Percentiles rank a stretch among this genome's conserved stretches.
Evolutionary conservation across 2,113 vertebrate genomes (phyloP).

Genomic region (Sphyrna mokarran): DNA sequence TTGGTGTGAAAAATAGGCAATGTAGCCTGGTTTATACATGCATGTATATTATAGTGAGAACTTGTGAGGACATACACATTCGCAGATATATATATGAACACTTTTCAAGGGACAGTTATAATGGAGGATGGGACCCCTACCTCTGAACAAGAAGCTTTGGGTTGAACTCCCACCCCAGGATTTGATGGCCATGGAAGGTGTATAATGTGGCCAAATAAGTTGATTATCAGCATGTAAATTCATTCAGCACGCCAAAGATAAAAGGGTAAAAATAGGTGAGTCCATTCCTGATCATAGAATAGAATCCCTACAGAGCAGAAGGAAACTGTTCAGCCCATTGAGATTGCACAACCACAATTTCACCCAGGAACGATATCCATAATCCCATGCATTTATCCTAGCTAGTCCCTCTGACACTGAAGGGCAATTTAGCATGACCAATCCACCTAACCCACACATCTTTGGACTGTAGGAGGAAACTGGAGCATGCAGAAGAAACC

Average conservation of each 20-base stretch:
- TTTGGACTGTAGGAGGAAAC: too few relatives aligned
- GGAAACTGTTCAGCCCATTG: too few relatives aligned
- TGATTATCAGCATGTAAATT: not conserved
- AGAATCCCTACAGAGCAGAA: too few relatives aligned
- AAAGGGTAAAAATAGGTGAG: too few relatives aligned
- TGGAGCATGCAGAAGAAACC: too few relatives aligned
- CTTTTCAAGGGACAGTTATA: not conserved
- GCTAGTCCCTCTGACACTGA: too few relatives aligned
- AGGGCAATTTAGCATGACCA: too few relatives aligned
- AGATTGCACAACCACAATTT: too few relatives aligned
- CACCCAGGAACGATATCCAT: too few relatives aligned
- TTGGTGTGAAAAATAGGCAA: not conserved
- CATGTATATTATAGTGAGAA: not conserved
- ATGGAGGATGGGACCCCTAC: not conserved
- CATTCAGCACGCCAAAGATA: not conserved
- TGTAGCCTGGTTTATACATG: not conserved
- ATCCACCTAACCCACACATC: too few relatives aligned
- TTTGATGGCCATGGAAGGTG: not conserved
- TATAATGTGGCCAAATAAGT: not conserved
- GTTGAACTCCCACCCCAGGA: too few relatives aligned
- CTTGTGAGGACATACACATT: not conserved
- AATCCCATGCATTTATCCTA: too few relatives aligned
- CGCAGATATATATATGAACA: not conserved
- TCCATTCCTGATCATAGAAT: not conserved
- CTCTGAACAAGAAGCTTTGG: not conserved